phyloP scores from a whole-genome alignment of 92 coral and sea anemone genomes.

The Phenganax stokvisi region DNA sequence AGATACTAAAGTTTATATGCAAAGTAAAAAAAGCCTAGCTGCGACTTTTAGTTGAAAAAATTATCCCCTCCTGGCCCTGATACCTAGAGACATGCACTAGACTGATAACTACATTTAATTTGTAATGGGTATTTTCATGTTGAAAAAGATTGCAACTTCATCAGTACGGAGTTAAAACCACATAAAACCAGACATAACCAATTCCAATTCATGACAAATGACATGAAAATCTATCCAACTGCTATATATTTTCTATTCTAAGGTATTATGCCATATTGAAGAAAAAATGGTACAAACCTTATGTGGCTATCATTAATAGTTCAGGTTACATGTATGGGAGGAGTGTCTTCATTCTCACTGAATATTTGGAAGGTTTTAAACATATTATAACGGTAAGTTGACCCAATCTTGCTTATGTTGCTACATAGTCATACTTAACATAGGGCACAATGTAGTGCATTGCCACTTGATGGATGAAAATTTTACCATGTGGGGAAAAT shows the following conservation, averaged over 20 bases:
- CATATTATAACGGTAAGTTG: conserved; percentile 65
- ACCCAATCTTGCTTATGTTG: neutral
- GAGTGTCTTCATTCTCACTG: conserved; percentile 55
- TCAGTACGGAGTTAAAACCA: neutral
- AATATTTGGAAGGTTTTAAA: conserved; percentile 60
- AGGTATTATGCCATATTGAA: conserved; percentile 83
- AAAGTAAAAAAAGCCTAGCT: neutral
- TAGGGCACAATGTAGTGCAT: no score
- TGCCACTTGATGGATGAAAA: no score
- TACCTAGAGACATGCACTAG: neutral
- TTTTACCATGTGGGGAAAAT: no score
- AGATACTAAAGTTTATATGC: neutral
- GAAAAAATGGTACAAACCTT: conserved; percentile 74
- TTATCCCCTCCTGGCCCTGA: no score
- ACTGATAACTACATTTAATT: neutral
- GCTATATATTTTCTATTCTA: neutral
- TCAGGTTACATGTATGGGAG: conserved; percentile 72
- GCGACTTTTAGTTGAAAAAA: neutral
- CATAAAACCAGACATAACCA: neutral
- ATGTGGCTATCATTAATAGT: conserved; percentile 61
- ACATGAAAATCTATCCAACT: neutral
- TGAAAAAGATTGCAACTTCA: no score
- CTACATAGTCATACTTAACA: neutral
- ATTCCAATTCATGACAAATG: no score
- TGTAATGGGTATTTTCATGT: no score